Evolutionary conservation across 2,797 vertebrate species (phyloP).

Genomic region (Phalanger gymnotis): DNA sequence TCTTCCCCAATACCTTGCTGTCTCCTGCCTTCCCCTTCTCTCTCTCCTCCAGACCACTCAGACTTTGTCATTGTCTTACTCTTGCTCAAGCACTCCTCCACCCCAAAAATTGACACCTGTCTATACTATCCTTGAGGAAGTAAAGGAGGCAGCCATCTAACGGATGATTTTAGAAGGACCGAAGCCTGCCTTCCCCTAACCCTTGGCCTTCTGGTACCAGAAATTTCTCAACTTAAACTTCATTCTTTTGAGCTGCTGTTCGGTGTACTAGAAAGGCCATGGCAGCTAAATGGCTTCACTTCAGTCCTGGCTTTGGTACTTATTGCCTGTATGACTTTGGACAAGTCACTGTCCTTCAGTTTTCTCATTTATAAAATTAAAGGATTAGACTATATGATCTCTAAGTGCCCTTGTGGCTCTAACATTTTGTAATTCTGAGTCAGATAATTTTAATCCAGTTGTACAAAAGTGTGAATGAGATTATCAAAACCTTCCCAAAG

Average conservation of each 20-base stretch:
- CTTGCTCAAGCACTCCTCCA: no score
- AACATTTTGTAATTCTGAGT: neutral
- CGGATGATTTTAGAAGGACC: no score
- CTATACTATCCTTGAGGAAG: no score
- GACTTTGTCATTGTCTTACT: neutral
- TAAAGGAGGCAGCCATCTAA: no score
- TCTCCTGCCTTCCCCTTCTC: neutral
- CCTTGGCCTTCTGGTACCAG: neutral
- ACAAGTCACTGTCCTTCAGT: neutral
- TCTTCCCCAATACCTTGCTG: neutral
- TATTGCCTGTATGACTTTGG: neutral
- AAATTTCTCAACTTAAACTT: neutral
- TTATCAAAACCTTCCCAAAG: neutral
- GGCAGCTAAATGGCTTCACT: neutral
- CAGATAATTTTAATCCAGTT: neutral
- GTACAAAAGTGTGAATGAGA: neutral
- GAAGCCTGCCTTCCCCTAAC: neutral
- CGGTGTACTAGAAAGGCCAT: neutral
- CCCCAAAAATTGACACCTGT: no score
- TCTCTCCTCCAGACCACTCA: neutral
- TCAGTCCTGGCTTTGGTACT: neutral
- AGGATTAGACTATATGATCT: neutral
- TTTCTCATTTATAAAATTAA: neutral
- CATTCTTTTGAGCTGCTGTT: slow-evolving; percentile 2
- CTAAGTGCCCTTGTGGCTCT: neutral